These are phyloP conservation scores for Anthophora plumipes DNA, from an alignment of 2,888 invertebrate genomes.

Conservation along the genomic window DNA sequence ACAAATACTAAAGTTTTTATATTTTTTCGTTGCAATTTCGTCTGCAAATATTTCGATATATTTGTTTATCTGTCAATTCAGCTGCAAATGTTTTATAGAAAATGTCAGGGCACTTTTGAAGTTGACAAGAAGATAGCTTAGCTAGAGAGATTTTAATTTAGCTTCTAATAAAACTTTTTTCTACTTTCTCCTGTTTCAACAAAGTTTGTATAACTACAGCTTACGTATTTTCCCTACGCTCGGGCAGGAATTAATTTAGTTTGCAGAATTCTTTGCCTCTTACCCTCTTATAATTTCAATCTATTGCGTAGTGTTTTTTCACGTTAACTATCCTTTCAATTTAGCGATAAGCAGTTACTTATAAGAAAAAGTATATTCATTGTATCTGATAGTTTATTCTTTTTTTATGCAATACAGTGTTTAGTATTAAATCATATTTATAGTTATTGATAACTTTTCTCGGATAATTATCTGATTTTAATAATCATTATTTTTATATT, in stretches of 20 bases:
- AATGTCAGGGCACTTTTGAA: neutral
- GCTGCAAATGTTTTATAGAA: neutral
- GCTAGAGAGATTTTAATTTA: neutral
- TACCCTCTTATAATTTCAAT: neutral
- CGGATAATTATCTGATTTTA: neutral
- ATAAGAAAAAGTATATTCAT: neutral
- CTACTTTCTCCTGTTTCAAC: neutral
- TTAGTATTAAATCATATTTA: too few relatives aligned
- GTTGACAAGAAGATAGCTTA: neutral
- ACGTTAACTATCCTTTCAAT: neutral
- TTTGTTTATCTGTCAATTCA: neutral
- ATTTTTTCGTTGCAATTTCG: neutral
- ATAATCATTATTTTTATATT: too few relatives aligned
- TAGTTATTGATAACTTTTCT: neutral
- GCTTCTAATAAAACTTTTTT: neutral
- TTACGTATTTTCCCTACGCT: neutral
- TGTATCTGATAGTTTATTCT: neutral
- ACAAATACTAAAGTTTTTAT: neutral
- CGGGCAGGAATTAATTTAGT: neutral
- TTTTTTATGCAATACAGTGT: too few relatives aligned
- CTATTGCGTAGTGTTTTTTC: too few relatives aligned
- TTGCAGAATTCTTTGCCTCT: neutral
- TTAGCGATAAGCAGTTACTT: neutral
- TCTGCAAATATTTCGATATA: neutral
- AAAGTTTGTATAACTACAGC: neutral